Conservation (phyloP, 2,113 vertebrate species). For the Dasyurus viverrinus region DNA sequence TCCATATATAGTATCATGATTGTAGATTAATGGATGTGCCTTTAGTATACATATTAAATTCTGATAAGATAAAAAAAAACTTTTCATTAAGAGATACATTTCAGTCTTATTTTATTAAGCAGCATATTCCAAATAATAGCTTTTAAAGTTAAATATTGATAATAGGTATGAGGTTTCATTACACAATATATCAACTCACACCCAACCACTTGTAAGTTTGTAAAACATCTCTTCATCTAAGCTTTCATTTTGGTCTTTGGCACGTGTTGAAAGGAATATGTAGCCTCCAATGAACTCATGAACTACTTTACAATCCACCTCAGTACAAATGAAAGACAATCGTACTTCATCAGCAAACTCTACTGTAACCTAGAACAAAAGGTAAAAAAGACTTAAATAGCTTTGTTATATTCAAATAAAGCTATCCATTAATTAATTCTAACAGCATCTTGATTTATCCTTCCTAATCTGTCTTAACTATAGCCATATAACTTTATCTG, state of each 20-base stretch:
- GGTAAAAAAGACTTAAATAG: neutral
- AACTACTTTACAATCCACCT: conserved; percentile 98
- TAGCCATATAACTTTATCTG: no score
- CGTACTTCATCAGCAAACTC: conserved; percentile 97
- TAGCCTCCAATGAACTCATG: conserved; percentile 99
- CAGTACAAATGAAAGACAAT: conserved; percentile 95
- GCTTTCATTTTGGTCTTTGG: conserved; percentile 99
- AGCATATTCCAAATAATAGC: conserved; percentile 87
- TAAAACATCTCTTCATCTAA: conserved; percentile 99
- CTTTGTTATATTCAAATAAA: neutral
- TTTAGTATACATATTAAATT: conserved; percentile 85
- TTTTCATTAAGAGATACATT: conserved; percentile 83
- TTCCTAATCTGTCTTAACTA: neutral
- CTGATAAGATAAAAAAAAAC: conserved; percentile 80
- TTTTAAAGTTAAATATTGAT: conserved; percentile 84
- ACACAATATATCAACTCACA: conserved; percentile 85
- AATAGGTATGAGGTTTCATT: conserved; percentile 77
- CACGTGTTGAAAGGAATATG: conserved; percentile 97
- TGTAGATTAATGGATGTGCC: conserved; percentile 83
- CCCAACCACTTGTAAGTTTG: conserved; percentile 99
- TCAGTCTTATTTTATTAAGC: conserved; percentile 90
- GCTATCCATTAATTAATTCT: neutral
- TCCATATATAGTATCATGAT: conserved; percentile 48
- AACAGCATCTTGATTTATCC: neutral
- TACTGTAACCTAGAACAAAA: conserved; percentile 91